phyloP scores from a whole-genome alignment of 2,113 vertebrate genomes.

The Sceloporus undulatus region DNA sequence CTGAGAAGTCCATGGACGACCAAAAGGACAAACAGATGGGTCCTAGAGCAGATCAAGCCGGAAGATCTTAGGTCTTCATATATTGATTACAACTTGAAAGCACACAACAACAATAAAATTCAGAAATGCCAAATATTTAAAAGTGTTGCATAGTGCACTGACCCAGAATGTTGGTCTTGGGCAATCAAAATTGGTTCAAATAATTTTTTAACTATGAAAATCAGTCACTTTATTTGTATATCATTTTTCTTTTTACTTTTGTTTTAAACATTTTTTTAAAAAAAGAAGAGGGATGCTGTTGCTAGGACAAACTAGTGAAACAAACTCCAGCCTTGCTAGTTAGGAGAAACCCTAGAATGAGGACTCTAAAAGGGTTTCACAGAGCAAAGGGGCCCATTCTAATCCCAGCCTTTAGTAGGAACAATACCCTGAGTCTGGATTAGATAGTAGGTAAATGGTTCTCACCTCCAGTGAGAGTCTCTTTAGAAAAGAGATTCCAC shows the following conservation, averaged over 20 bases:
- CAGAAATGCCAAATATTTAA: not conserved
- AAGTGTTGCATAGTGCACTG: not conserved
- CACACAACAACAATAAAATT: not conserved
- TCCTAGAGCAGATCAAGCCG: too few species aligned
- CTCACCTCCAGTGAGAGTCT: not conserved
- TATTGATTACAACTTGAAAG: too few species aligned
- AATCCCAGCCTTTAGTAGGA: not conserved
- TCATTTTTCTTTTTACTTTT: not conserved
- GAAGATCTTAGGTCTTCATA: too few species aligned
- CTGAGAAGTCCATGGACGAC: too few species aligned
- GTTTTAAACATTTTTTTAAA: not conserved
- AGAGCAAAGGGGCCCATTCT: not conserved
- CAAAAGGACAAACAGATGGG: too few species aligned
- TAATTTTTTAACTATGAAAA: not conserved
- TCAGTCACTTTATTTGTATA: not conserved
- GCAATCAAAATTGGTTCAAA: not conserved
- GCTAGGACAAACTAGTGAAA: not conserved
- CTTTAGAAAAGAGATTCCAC: too few species aligned
- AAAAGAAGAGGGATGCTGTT: not conserved
- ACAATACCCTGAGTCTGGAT: not conserved
- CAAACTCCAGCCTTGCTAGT: not conserved
- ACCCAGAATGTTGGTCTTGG: not conserved
- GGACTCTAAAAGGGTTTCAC: not conserved
- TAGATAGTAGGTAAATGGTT: not conserved
- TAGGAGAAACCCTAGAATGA: not conserved